Conservation (phyloP, 2,888 invertebrate genomes). For the Sarcophaga subvicina region DNA sequence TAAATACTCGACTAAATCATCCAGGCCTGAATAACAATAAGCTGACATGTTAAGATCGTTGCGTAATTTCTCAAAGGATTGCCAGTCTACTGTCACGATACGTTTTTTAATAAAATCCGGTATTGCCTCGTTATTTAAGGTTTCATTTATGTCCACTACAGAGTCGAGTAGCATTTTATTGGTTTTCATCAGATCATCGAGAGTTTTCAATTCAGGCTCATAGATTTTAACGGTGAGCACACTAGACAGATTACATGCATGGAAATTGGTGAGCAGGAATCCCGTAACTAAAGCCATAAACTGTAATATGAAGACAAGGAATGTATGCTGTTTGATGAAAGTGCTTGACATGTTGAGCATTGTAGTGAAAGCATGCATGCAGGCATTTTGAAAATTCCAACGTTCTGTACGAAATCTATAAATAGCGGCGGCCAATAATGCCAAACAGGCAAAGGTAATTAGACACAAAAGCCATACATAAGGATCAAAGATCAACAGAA, state of each 20-base stretch:
- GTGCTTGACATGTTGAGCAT: conserved; percentile 58
- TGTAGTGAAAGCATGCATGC: conserved; percentile 52
- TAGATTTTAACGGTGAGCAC: conserved; percentile 72
- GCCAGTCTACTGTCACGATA: conserved; percentile 48
- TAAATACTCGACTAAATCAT: conserved; percentile 72
- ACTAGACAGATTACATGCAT: conserved; percentile 72
- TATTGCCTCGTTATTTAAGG: conserved; percentile 67
- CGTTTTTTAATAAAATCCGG: conserved; percentile 70
- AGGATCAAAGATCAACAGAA: conserved; percentile 66
- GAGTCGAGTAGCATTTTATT: conserved; percentile 68
- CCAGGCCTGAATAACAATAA: conserved; percentile 70
- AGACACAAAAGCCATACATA: conserved; percentile 60
- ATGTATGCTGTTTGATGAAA: conserved; percentile 34
- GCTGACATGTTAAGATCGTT: conserved; percentile 68
- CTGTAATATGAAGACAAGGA: conserved; percentile 65
- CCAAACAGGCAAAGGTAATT: conserved; percentile 13
- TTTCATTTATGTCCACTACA: conserved; percentile 55
- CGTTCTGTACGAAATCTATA: neutral
- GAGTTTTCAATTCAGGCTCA: conserved; percentile 70
- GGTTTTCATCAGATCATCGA: conserved; percentile 71
- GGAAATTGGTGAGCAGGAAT: conserved; percentile 73
- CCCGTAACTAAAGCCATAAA: conserved; percentile 67
- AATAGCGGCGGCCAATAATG: neutral
- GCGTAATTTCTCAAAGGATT: conserved; percentile 60
- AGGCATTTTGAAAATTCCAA: neutral